Evolutionary conservation across 2,797 vertebrate genomes (phyloP).

Genomic region (Acanthis flammea): DNA sequence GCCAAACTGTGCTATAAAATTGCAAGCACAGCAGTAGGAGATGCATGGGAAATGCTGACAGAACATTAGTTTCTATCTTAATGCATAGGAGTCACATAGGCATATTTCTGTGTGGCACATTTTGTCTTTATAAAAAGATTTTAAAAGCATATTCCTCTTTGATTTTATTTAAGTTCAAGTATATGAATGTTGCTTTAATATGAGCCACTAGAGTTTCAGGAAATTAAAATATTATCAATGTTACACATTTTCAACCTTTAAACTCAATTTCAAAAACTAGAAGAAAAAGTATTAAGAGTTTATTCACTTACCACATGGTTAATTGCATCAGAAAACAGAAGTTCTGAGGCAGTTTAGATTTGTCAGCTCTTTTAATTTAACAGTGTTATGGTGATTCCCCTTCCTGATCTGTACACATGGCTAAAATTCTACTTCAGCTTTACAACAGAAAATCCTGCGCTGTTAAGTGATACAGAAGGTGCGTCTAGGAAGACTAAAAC

Average conservation of each 20-base stretch:
- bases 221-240: not conserved
- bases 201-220: not conserved
- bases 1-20: not conserved
- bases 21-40: not conserved
- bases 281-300: not conserved
- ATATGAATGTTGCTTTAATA: not conserved
- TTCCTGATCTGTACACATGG: not conserved
- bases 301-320: not conserved
- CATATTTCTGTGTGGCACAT: not conserved
- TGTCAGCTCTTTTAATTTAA: not conserved
- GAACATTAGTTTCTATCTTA: not conserved
- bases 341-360: not conserved
- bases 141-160: not conserved
- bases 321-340: not conserved
- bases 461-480: not conserved
- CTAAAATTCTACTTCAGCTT: not conserved
- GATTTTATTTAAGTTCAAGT: not conserved
- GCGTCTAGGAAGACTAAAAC: not conserved
- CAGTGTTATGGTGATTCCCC: not conserved
- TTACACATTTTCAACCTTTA: not conserved
- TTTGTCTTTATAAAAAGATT: not conserved
- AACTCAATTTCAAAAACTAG: not conserved
- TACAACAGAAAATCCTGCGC: not conserved
- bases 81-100: not conserved
- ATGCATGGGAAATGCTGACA: not conserved